phyloP scores from a whole-genome alignment of 2,797 vertebrate genomes.

The Lates japonicus region DNA sequence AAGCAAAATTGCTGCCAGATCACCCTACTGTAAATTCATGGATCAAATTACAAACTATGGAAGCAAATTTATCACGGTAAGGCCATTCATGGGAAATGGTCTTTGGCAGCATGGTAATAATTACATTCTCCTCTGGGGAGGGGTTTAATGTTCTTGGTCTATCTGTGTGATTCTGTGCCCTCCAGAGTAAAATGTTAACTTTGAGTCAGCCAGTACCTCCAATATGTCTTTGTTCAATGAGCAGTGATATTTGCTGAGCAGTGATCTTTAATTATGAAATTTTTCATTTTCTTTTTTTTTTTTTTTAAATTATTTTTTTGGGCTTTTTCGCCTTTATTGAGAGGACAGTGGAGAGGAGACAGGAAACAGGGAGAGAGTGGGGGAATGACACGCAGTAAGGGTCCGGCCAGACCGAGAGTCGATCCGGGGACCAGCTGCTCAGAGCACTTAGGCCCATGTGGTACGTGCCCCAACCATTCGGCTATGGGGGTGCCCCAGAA shows the following conservation, averaged over 20 bases:
- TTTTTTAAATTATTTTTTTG: too few relatives aligned
- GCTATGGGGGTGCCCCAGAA: too few relatives aligned
- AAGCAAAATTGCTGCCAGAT: constrained; percentile 33
- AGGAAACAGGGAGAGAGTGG: too few relatives aligned
- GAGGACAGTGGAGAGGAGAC: too few relatives aligned
- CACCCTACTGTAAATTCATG: constrained; percentile 25
- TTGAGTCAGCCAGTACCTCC: background rate
- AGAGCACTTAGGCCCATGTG: too few relatives aligned
- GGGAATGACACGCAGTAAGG: too few relatives aligned
- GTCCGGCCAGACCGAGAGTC: too few relatives aligned
- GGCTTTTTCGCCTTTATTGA: too few relatives aligned
- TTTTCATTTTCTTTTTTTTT: background rate
- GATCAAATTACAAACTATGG: constrained; percentile 46
- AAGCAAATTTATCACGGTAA: constrained; percentile 27
- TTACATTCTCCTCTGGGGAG: constrained; percentile 25
- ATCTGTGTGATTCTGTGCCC: constrained; percentile 3
- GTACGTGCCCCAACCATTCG: too few relatives aligned
- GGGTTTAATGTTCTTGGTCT: constrained; percentile 5
- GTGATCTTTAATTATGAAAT: background rate
- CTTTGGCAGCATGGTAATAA: constrained; percentile 31
- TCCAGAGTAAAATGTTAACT: background rate
- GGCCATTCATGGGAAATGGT: constrained; percentile 19
- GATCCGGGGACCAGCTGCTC: too few relatives aligned
- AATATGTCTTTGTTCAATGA: background rate
- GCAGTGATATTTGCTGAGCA: background rate